Conservation (phyloP, 2,113 vertebrate species). For the Ochotona princeps region DNA sequence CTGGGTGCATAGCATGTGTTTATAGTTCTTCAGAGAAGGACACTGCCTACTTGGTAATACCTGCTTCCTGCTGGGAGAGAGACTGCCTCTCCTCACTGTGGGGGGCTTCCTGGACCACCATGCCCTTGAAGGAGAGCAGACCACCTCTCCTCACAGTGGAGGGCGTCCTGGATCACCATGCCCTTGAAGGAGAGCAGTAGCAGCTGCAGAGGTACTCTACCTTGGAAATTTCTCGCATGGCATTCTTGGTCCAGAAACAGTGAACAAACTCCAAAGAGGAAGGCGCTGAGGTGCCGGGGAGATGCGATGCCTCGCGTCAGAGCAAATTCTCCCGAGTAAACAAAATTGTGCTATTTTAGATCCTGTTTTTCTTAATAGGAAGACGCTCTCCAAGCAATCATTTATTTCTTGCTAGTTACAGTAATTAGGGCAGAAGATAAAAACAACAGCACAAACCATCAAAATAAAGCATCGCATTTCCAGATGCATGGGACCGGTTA, state of each 20-base stretch:
- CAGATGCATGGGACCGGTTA: neutral
- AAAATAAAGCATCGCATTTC: constrained; percentile 21
- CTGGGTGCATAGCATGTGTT: neutral
- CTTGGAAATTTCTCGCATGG: neutral
- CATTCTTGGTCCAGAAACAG: neutral
- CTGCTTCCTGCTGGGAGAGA: neutral
- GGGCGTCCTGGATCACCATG: neutral
- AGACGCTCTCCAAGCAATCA: neutral
- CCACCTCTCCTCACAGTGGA: neutral
- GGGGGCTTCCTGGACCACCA: neutral
- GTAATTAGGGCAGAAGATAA: neutral
- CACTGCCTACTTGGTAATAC: neutral
- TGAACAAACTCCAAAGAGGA: neutral
- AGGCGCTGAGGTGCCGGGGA: neutral
- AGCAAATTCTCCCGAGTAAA: neutral
- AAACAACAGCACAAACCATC: neutral
- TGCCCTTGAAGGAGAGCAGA: neutral
- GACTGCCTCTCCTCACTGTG: neutral
- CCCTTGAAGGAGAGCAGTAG: neutral
- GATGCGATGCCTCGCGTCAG: neutral
- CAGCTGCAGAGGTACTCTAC: neutral
- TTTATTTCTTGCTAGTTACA: constrained; percentile 10
- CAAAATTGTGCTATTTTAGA: neutral
- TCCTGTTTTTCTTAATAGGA: neutral
- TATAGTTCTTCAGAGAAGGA: neutral